These are phyloP conservation scores for Parotia lawesii DNA, from an alignment of 2,113 vertebrate species.

Conservation along the genomic window DNA sequence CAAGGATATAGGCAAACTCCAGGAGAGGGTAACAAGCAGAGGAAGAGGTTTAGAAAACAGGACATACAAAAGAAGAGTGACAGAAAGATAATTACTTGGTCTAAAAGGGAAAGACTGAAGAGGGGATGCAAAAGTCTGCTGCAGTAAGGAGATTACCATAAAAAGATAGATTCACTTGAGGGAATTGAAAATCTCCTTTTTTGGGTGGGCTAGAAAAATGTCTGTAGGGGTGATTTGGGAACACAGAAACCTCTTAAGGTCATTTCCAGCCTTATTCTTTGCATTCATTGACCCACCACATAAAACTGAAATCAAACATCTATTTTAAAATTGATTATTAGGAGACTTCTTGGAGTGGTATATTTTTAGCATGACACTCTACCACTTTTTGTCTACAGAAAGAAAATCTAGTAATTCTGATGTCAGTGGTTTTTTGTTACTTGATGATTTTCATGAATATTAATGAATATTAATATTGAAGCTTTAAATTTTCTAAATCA, in stretches of 20 bases:
- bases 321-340: not conserved
- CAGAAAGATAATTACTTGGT: not conserved
- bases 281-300: not conserved
- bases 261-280: not conserved
- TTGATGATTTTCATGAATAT: not conserved
- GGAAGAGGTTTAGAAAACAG: not conserved
- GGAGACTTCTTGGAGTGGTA: not conserved
- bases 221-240: not conserved
- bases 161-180: not conserved
- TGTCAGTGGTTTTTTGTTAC: not conserved
- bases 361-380: not conserved
- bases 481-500: not conserved
- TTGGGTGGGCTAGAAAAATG: not conserved
- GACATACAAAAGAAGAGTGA: not conserved
- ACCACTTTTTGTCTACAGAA: not conserved
- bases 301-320: not conserved
- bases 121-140: not conserved
- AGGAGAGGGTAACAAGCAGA: not conserved
- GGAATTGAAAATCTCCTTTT: not conserved
- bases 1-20: not conserved
- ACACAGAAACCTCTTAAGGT: not conserved
- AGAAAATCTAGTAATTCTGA: not conserved
- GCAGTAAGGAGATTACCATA: not conserved
- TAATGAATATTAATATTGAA: not conserved
- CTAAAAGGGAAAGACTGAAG: not conserved